Evolutionary conservation across 1,140 invertebrate genomes (phyloP).

Genomic region (Temnothorax curvispinosus): DNA sequence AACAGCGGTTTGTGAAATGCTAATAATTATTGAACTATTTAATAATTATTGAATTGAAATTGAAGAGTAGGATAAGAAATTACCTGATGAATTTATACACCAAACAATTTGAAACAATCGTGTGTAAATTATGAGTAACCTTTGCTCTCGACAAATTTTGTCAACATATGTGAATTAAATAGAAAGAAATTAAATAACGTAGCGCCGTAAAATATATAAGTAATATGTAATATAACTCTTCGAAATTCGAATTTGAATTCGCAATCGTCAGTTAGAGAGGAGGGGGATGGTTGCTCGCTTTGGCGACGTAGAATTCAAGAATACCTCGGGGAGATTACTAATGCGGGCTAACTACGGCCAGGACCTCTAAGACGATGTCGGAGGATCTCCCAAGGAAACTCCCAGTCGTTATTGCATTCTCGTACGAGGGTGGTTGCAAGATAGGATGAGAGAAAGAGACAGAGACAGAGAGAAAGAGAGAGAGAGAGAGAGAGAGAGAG

Average conservation of each 20-base stretch:
- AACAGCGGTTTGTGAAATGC: background rate
- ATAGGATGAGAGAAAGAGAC: constrained; percentile 16
- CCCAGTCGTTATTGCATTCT: constrained; percentile 81
- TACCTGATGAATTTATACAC: background rate
- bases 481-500: background rate
- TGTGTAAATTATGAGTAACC: background rate
- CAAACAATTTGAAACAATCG: background rate
- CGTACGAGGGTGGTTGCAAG: constrained; percentile 62
- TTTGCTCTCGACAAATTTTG: background rate
- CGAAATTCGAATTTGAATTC: constrained; percentile 65
- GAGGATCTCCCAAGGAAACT: constrained; percentile 65
- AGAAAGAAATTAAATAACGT: background rate
- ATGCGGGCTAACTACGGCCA: constrained; percentile 80
- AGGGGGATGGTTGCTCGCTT: constrained; percentile 48
- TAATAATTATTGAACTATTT: background rate
- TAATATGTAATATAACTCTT: constrained; percentile 11
- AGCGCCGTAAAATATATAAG: background rate
- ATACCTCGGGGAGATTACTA: constrained; percentile 81
- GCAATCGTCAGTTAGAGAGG: constrained; percentile 49
- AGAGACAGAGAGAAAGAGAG: background rate
- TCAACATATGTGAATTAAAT: background rate
- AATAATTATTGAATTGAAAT: background rate
- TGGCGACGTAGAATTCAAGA: constrained; percentile 73
- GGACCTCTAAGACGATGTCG: constrained; percentile 64
- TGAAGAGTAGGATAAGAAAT: background rate